Evolutionary conservation across 1,140 invertebrate genomes (phyloP), one percentile per base, ranked within the genome.

Genomic region (Bilobella aurantiaca): DNA sequence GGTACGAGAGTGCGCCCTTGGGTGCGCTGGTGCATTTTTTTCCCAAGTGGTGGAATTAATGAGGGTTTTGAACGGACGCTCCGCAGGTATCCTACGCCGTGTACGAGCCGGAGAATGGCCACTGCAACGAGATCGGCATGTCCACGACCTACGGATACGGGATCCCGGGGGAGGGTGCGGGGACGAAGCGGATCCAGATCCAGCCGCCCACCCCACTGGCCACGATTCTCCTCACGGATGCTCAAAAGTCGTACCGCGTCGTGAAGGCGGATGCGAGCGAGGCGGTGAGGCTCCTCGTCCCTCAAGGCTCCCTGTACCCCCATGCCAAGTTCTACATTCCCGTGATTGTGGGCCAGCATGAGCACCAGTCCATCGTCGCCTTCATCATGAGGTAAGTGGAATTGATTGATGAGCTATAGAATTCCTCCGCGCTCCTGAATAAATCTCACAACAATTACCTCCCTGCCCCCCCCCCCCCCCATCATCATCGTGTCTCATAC

Each of bases 271-370:
- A 91, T 67, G 87, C 66, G 14, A 70, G 68, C 56, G 71, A 91
- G 34, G 83, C 85, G 28, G 79, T 93, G 0, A 86, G 86, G 0
- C 83, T 93, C n/a, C 77, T 93, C n/a, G 79, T 93, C n/a, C 90
- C 91, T 0, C 86, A 92, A 74, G 86, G 86, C 30, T 86, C 89
- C 0, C 78, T 93, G 2, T 93, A 92, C 78, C 91, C 91, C 1
- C 84, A 89, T 71, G 91, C 90, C 18, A 85, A 87, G 70, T 79
- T 93, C 46, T 89, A 93, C 77, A 82, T 93, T 1, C 89, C 91
- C 1, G 90, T 90, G 1, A 90, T 90, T 74, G 80, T 93, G 66
- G 82, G 64, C 81, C 84, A 73, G 72, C 82, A 75, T 70, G 77
- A 74, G 8, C 77, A 75, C 32, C 78, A 80, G 31, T 74, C 79